Percentiles rank a stretch among this genome's conserved stretches.
Evolutionary conservation across 2,888 invertebrate species (phyloP).

Genomic region (Oscheius sp.): DNA sequence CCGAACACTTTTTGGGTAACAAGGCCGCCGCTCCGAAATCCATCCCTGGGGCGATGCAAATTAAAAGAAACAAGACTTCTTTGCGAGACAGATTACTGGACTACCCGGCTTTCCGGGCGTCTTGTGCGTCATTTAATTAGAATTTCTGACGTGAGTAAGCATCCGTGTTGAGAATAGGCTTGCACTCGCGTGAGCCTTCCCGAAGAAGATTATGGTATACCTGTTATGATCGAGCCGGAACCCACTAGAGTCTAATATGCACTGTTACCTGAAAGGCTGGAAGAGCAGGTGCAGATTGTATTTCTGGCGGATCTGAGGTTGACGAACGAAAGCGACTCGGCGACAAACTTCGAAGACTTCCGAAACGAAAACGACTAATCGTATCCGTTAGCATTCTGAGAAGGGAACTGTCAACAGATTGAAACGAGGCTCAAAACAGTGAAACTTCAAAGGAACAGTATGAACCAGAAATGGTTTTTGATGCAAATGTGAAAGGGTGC

Average conservation of each 20-base stretch:
- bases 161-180: constrained; percentile 19
- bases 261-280: constrained; percentile 50
- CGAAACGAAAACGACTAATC: constrained; percentile 52
- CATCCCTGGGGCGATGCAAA: constrained; percentile 37
- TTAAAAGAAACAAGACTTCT: constrained; percentile 23
- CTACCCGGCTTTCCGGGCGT: constrained; percentile 17
- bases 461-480: constrained; percentile 2
- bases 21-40: constrained; percentile 5
- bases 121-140: constrained; percentile 35
- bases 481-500: not conserved
- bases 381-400: constrained; percentile 53
- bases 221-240: too few species aligned
- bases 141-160: constrained; percentile 26
- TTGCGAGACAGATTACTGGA: not conserved
- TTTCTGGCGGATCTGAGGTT: constrained; percentile 47
- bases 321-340: constrained; percentile 50
- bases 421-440: not conserved
- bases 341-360: constrained; percentile 49
- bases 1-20: constrained; percentile 20
- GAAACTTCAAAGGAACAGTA: not conserved
- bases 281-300: constrained; percentile 44
- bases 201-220: not conserved
- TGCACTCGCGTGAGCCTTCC: not conserved
- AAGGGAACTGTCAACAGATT: not conserved
- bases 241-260: too few species aligned